A percentile compares a stretch with the other conserved stretches of the same genome.
phyloP scores from a whole-genome alignment of 2,797 vertebrate genomes.

The Oreortyx pictus region DNA sequence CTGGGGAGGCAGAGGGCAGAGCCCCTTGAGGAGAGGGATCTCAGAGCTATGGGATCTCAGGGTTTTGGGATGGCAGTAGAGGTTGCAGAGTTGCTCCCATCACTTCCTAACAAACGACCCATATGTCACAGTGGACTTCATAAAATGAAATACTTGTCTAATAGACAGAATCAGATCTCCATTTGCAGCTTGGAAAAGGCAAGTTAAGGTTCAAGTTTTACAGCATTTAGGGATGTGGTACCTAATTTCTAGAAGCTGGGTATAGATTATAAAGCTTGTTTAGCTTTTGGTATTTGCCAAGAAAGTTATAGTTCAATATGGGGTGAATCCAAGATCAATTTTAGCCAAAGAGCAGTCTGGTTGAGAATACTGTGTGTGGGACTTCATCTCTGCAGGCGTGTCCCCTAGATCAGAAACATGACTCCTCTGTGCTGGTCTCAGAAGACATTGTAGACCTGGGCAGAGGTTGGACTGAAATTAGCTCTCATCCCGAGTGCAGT shows the following conservation, averaged over 20 bases:
- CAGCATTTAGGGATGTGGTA: neutral
- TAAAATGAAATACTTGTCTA: neutral
- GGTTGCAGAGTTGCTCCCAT: neutral
- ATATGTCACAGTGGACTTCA: neutral
- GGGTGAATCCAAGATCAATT: neutral
- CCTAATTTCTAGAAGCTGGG: neutral
- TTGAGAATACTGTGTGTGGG: neutral
- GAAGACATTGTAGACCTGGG: neutral
- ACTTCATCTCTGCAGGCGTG: neutral
- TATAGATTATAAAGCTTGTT: neutral
- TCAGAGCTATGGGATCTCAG: neutral
- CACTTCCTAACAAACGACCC: neutral
- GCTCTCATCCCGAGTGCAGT: neutral
- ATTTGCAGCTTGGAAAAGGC: neutral
- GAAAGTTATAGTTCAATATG: neutral
- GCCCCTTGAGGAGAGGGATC: accelerated
- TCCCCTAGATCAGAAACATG: neutral
- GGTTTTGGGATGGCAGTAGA: neutral
- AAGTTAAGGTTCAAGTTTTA: neutral
- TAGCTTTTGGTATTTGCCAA: neutral
- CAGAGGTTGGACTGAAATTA: neutral
- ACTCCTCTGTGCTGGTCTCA: neutral
- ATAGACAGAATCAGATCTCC: neutral
- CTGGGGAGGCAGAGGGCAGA: neutral
- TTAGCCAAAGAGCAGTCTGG: neutral